Evolutionary conservation across 2,113 vertebrate genomes (phyloP).

Genomic region (Podarcis muralis): DNA sequence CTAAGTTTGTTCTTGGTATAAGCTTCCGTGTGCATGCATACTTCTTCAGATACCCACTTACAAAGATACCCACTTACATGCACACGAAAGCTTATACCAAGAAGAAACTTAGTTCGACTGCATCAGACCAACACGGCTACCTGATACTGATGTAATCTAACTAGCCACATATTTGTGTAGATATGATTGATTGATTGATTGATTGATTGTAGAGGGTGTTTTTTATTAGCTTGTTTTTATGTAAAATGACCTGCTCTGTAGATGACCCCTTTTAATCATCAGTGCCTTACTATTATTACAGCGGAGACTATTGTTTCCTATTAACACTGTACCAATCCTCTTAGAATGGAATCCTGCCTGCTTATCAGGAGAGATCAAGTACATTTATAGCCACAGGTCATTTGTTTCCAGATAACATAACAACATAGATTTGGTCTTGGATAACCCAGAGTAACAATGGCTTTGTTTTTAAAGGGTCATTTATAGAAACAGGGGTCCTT

Average conservation of each 20-base stretch:
- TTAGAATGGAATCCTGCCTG: slow-evolving; percentile 58
- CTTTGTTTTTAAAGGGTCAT: rapidly evolving
- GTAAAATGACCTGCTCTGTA: background rate
- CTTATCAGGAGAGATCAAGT: slow-evolving; percentile 45
- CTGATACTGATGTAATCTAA: background rate
- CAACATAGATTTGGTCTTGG: slow-evolving; percentile 2
- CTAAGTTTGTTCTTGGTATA: too few relatives aligned
- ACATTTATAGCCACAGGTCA: slow-evolving; percentile 68
- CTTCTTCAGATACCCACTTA: too few relatives aligned
- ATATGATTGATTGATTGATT: too few relatives aligned
- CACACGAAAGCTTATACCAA: too few relatives aligned
- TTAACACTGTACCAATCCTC: slow-evolving; percentile 70
- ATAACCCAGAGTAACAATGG: background rate
- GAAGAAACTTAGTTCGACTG: too few relatives aligned
- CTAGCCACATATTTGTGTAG: background rate
- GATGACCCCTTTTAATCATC: background rate
- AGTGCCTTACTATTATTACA: background rate
- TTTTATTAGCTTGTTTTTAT: background rate
- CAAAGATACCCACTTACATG: too few relatives aligned
- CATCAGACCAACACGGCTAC: background rate
- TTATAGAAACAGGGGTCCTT: rapidly evolving
- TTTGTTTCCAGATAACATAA: slow-evolving; percentile 46
- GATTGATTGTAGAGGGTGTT: too few relatives aligned
- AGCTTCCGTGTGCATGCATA: too few relatives aligned
- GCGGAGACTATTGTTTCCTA: slow-evolving; percentile 23